phyloP scores from a whole-genome alignment of 2,113 vertebrate genomes.

The Euleptes europaea region DNA sequence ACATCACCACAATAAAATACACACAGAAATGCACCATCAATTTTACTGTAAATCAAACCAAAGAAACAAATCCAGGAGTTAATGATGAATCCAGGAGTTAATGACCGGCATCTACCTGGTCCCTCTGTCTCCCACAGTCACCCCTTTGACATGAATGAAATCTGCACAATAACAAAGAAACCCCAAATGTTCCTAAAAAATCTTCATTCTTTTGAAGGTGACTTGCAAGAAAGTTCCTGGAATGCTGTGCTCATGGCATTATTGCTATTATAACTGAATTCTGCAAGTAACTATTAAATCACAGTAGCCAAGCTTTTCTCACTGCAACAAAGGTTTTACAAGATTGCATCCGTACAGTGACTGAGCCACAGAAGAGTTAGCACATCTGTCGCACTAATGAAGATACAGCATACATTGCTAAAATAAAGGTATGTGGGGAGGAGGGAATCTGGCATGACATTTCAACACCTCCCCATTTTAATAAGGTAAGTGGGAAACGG shows the following conservation, averaged over 20 bases:
- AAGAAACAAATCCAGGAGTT: conserved; percentile 57
- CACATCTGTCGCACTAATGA: neutral
- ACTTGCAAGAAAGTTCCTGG: neutral
- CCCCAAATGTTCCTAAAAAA: neutral
- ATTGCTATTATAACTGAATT: neutral
- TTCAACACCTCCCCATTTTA: no score
- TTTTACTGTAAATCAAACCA: conserved; percentile 56
- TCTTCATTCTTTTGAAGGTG: neutral
- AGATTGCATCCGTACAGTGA: neutral
- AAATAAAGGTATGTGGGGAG: no score
- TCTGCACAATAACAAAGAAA: neutral
- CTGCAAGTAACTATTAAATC: conserved; percentile 11
- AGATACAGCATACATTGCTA: neutral
- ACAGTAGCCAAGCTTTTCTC: neutral
- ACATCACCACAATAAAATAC: conserved; percentile 51
- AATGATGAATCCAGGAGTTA: conserved; percentile 62
- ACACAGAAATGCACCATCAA: conserved; percentile 57
- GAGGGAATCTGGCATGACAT: neutral
- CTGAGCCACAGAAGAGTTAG: no score
- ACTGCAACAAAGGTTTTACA: neutral
- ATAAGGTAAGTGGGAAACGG: no score
- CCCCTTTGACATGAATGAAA: neutral
- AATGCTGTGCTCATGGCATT: neutral
- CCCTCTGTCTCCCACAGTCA: conserved; percentile 19
- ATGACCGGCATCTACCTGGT: conserved; percentile 55